Base-by-base conservation (phyloP, 2,888 invertebrate species). In the Eupithecia tripunctaria region DNA sequence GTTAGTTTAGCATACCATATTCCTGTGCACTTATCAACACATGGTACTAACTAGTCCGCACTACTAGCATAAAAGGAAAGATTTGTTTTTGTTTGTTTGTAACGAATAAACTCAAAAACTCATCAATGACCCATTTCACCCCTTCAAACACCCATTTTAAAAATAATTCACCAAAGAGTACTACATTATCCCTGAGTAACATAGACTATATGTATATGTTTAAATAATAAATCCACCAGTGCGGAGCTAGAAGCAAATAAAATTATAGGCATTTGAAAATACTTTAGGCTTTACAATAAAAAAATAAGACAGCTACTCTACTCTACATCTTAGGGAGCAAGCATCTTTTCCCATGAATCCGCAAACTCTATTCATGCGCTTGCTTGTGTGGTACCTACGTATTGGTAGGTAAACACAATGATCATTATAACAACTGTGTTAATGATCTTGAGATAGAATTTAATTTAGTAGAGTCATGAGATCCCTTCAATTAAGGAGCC, bases 401-500 rank as follows among this genome's bases (percentile, higher is more conserved):
- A 56, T 56, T 56, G 25, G 25, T 56, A 25, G 21, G 56, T 56
- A 56, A 56, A 56, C 56, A 56, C 12, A 56, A 56, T 25, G 56
- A 25, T 63, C 29, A 63, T 63, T 63, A 32, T 32, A 36, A 2
- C 62, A 18, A 63, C 29, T 87, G 81, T 79, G 83, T 82, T 87
- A 88, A 88, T 87, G 82, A 85, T 84, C 79, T 85, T 84, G 79
- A 82, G 84, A 85, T 85, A 85, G 80, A 76, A 67, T 72, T 71
- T 78, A 79, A 80, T 79, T 67, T 78, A 81, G 79, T 80, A 78
- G 78, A 80, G 79, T 51, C 74, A 77, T 51, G 78, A 82, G 72
- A 76, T 76, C 72, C 71, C 86, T 88, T 91, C 84, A 90, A 93
- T 93, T 92, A 56, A 89, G 82, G 83, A 83, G 82, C 77, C 78